Base-by-base conservation (phyloP, 1,140 invertebrate genomes). In the Saccostrea glomerata region DNA sequence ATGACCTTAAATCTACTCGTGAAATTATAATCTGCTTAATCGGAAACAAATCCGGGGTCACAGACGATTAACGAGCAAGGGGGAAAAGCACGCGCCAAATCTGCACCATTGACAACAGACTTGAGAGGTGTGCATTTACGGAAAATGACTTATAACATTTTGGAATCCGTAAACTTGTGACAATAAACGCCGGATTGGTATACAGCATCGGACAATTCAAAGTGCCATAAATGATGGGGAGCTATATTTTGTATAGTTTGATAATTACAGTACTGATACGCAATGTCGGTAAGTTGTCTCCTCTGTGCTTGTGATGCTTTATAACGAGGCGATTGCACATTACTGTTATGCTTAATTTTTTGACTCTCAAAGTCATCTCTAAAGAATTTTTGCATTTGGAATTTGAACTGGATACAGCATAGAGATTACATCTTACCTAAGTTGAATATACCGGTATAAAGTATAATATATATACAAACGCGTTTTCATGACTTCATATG, bases 61-160 rank as follows among this genome's bases (percentile, higher is more conserved):
- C 70, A 77, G 70, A 77, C 70, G 70, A 77, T 77, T 77, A 77
- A 36, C 15, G n/a, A 9, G 47, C 47, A 47, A 47, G 47, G 17
- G 60, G 70, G 12, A 36, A 25, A 77, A 77, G 25, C 70, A 30
- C 70, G 25, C 70, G 25, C 70, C 70, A 77, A 77, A 36, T 77
- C 70, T 77, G 23, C 23, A 77, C 70, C 70, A 36, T 77, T 77
- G 70, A 77, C 70, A 77, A 77, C 70, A 77, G 70, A 13, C 70
- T 77, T 30, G 25, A 13, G 23, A 73, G 3, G 66, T 25, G 23
- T 77, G 70, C 70, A 77, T 30, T 36, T 25, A 30, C 25, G 70
- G 23, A 36, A 77, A 73, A 25, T 73, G 58, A 63, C 47, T 47
- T 63, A 63, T 5, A 20, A 63, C 17, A 47, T 47, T 47, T n/a